These are phyloP conservation scores for Danionella dracula DNA, from an alignment of 2,797 vertebrate species.

Conservation along the genomic window DNA sequence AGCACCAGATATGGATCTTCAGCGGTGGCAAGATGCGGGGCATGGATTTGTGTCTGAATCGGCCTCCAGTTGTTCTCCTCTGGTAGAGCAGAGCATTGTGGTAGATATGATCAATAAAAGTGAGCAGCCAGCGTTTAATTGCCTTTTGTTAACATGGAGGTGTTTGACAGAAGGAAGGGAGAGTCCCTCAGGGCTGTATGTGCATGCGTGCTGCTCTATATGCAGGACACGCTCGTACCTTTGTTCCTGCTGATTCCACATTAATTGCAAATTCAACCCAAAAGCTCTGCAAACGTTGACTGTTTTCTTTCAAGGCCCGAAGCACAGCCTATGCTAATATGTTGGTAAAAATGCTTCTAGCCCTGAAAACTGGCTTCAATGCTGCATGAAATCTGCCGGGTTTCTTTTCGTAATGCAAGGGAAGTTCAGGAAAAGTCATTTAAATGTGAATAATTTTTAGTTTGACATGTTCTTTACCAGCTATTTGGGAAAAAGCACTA, in stretches of 20 bases:
- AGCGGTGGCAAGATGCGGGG: constrained; percentile 8
- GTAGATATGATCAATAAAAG: constrained; percentile 62
- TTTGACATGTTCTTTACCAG: background rate
- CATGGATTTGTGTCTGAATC: constrained; percentile 19
- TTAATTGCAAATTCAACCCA: constrained; percentile 24
- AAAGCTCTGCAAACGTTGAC: background rate
- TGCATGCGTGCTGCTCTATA: background rate
- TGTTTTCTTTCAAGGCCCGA: constrained; percentile 4
- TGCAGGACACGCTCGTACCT: constrained; percentile 4
- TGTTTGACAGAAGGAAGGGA: constrained; percentile 28
- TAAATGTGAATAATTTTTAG: background rate
- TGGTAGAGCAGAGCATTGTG: constrained; percentile 50
- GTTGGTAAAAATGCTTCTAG: background rate
- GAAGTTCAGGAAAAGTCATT: background rate
- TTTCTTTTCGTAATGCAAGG: background rate
- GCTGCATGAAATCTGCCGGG: background rate
- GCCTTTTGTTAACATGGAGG: constrained; percentile 57
- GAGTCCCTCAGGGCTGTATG: constrained; percentile 12
- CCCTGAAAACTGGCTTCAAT: background rate
- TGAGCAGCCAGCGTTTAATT: constrained; percentile 62
- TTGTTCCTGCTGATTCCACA: constrained; percentile 29
- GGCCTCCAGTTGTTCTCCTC: constrained; percentile 62
- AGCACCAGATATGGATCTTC: constrained; percentile 6
- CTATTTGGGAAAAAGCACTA: background rate
- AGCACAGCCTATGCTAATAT: background rate